Conservation (phyloP, 2,797 vertebrate species). For the Anabas testudineus region DNA sequence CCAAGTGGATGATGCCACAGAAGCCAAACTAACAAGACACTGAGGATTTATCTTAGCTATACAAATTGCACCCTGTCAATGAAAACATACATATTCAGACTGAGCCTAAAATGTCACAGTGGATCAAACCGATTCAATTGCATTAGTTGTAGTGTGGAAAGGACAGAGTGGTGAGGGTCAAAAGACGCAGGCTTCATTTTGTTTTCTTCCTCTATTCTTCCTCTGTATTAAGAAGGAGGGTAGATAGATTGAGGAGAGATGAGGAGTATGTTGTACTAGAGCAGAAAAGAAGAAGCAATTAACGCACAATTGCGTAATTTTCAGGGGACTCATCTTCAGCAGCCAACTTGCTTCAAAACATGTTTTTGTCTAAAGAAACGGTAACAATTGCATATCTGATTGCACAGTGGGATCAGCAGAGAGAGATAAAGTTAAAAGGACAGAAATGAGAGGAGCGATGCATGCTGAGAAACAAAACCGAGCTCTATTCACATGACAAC, state of each 20-base stretch:
- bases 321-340: conserved; percentile 51
- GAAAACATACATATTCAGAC: conserved; percentile 39
- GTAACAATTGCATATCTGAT: conserved; percentile 69
- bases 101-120: conserved; percentile 52
- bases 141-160: conserved; percentile 56
- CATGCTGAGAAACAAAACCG: conserved; percentile 62
- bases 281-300: conserved; percentile 65
- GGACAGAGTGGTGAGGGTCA: conserved; percentile 61
- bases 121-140: conserved; percentile 59
- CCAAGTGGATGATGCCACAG: conserved; percentile 51
- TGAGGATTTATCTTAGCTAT: conserved; percentile 42
- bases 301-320: conserved; percentile 69
- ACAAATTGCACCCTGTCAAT: conserved; percentile 36
- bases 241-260: conserved; percentile 39
- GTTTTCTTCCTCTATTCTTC: conserved; percentile 21
- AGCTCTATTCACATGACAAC: conserved; percentile 61
- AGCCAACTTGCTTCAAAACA: conserved; percentile 46
- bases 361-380: conserved; percentile 64
- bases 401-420: conserved; percentile 64
- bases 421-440: conserved; percentile 58
- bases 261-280: conserved; percentile 15
- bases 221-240: conserved; percentile 36
- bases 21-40: conserved; percentile 53
- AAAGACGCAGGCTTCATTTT: conserved; percentile 46
- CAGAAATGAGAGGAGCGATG: conserved; percentile 59